Evolutionary conservation across 2,888 invertebrate species (phyloP).

Genomic region (Drosophila borborema): DNA sequence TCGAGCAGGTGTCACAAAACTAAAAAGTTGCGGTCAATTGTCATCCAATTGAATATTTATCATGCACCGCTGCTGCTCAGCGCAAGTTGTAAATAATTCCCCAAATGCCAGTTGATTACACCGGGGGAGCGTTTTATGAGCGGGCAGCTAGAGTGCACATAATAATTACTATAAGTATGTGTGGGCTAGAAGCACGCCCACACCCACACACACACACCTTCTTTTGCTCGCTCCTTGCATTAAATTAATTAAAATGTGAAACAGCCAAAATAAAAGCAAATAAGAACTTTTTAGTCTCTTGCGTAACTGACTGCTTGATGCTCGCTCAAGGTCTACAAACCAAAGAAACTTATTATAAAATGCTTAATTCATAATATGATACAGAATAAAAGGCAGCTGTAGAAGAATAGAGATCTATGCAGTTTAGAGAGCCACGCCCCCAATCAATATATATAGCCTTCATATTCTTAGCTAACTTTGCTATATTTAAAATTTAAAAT

Average conservation of each 20-base stretch:
- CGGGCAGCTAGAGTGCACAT: neutral
- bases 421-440: no score
- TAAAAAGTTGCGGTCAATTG: slow-evolving; percentile 26
- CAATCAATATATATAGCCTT: no score
- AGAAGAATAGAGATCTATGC: no score
- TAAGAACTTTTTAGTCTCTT: no score
- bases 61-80: slow-evolving; percentile 20
- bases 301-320: neutral
- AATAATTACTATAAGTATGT: slow-evolving; percentile 40
- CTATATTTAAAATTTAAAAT: no score
- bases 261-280: slow-evolving; percentile 2
- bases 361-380: no score
- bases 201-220: slow-evolving; percentile 28
- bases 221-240: slow-evolving; percentile 33
- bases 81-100: slow-evolving; percentile 15
- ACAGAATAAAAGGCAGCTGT: no score
- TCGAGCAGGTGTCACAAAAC: slow-evolving; percentile 26
- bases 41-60: slow-evolving; percentile 41
- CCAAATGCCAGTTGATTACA: neutral
- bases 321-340: neutral
- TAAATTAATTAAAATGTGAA: slow-evolving; percentile 63
- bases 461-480: no score
- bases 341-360: neutral
- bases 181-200: neutral
- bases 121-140: slow-evolving; percentile 28